Base-by-base conservation (phyloP, 2,888 invertebrate species). In the Bellardia pandia region DNA sequence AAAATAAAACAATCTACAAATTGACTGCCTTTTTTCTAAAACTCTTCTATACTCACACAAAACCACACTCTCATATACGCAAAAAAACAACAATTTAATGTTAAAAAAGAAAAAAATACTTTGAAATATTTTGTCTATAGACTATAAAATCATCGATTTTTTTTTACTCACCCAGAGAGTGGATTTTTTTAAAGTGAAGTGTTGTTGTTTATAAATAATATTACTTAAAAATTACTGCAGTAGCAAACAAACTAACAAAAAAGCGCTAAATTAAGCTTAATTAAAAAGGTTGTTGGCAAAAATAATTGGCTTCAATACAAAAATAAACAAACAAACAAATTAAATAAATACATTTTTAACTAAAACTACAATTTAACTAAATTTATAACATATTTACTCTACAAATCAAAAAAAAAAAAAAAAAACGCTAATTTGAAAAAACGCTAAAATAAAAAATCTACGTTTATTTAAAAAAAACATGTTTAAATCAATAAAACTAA, bases 71-170 rank as follows among this genome's bases (percentile, higher is more conserved):
- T 42, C 7, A 64, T 64, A 42, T 1, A 74, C 8, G 60, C 48
- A 69, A 64, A 62, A 74, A 76, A 76, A 33, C 48, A 58, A 7
- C 9, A 58, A 60, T 37, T 51, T 11, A 53, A 56, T 42, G 33
- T 13, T 74, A 71, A 53, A 85, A 72, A 77, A 30, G 40, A 42
- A 40, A 58, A 53, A 74, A 62, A 66, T 30, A 74, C 45, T 58
- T 78, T 60, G 62, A 53, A 69, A 62, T 71, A 66, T 83, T 83
- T 76, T 86, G 79, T 86, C 83, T 86, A 86, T 86, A 86, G 83
- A 86, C 86, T 83, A 86, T 86, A 83, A 83, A 83, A 83, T 86
- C 86, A 86, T 86, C 84, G 86, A 86, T 86, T 86, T 86, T 86
- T 81, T 74, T 69, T n/a, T 72, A 71, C 56, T 72, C 58, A 72